A percentile compares a stretch with the other conserved stretches of the same genome.
phyloP scores from a whole-genome alignment of 2,888 invertebrate genomes.

The Megaustenia siamemsis region DNA sequence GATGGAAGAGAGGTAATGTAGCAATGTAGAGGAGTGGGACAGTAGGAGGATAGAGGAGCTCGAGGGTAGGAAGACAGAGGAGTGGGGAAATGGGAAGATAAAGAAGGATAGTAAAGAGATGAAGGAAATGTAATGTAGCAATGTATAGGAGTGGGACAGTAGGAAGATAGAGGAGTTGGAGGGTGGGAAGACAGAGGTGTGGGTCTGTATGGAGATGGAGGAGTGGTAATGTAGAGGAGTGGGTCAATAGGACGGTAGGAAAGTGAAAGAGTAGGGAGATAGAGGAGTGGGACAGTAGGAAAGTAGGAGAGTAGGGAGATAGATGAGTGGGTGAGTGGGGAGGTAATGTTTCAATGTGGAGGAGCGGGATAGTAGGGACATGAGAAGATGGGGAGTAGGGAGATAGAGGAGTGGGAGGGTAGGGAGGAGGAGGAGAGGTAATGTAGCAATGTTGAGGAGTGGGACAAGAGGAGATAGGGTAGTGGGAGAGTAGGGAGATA shows the following conservation, averaged over 20 bases:
- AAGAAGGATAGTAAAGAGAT: background rate
- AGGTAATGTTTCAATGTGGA: background rate
- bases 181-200: no score
- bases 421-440: no score
- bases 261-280: background rate
- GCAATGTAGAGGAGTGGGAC: background rate
- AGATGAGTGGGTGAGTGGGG: no score
- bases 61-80: background rate
- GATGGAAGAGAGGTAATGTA: background rate
- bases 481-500: no score
- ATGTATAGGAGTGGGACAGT: background rate
- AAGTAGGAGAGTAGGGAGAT: background rate
- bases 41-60: conserved; percentile 3
- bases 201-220: no score
- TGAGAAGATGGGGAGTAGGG: background rate
- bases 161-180: no score
- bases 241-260: background rate
- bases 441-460: no score
- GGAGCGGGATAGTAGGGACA: background rate
- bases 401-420: no score
- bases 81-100: background rate
- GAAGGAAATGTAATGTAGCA: background rate
- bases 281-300: background rate
- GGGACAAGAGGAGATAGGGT: no score
- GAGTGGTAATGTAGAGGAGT: background rate